A percentile compares a stretch with the other conserved stretches of the same genome.
Conservation (phyloP, 2,113 vertebrate species). For the Cariama cristata region DNA sequence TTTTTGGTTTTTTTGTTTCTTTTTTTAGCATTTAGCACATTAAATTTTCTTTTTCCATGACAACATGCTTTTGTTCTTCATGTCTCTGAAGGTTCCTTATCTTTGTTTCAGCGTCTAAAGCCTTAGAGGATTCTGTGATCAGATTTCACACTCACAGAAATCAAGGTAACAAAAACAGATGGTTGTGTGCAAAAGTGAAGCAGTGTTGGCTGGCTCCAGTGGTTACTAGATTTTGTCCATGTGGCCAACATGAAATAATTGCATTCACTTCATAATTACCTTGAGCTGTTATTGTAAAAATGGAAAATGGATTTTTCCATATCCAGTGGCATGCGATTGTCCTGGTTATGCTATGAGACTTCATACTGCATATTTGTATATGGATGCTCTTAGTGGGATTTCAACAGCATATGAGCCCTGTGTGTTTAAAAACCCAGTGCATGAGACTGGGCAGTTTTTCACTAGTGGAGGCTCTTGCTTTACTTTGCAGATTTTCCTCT, state of each 20-base stretch:
- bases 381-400: background rate
- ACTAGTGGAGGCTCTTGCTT: background rate
- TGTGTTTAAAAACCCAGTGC: accelerated
- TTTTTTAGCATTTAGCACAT: background rate
- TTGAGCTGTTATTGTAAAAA: background rate
- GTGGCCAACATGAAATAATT: background rate
- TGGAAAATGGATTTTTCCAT: background rate
- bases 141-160: background rate
- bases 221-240: background rate
- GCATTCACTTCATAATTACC: background rate
- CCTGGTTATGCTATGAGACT: background rate
- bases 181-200: background rate
- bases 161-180: background rate
- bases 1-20: no score
- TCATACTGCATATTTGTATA: accelerated
- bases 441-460: background rate
- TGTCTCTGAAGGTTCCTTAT: background rate
- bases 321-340: background rate
- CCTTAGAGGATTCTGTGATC: background rate
- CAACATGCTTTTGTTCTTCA: background rate
- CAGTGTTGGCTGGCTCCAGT: background rate
- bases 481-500: background rate
- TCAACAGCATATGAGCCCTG: accelerated
- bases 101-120: background rate
- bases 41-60: background rate